phyloP scores from a whole-genome alignment of 2,113 vertebrate species.

The Ptilonorhynchus violaceus region DNA sequence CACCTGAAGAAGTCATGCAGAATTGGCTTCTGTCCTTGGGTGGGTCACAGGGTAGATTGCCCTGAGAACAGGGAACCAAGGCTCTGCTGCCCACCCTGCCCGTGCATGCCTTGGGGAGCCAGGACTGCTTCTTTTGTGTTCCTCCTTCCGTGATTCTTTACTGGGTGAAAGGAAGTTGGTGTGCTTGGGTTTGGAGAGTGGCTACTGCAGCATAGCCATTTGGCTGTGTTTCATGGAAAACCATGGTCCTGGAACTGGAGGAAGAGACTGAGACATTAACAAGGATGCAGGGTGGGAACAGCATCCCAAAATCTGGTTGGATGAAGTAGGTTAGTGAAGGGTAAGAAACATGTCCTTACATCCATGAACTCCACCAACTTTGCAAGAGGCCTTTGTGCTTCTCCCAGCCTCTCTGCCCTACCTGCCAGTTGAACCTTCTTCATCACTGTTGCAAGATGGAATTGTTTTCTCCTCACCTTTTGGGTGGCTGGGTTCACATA shows the following conservation, averaged over 20 bases:
- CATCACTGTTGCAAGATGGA: neutral
- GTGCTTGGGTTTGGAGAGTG: neutral
- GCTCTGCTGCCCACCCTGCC: neutral
- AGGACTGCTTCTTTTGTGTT: neutral
- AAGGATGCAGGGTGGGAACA: neutral
- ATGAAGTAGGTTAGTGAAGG: neutral
- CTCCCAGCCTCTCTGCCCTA: neutral
- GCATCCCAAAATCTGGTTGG: neutral
- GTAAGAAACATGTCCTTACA: neutral
- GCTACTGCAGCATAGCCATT: neutral
- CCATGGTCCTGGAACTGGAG: neutral
- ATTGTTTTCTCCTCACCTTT: neutral
- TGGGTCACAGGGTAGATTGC: neutral
- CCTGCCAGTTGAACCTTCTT: neutral
- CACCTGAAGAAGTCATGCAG: neutral
- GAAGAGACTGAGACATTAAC: neutral
- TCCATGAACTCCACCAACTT: neutral
- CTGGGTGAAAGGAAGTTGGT: neutral
- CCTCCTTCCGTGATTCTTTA: neutral
- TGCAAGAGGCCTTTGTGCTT: neutral
- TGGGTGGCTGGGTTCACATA: neutral
- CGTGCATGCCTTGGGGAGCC: neutral
- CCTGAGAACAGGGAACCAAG: neutral
- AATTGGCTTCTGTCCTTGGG: neutral
- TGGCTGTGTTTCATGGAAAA: neutral